A percentile compares a stretch with the other conserved stretches of the same genome.
phyloP scores from a whole-genome alignment of 2,888 invertebrate species.

The Tanytarsus gracilentus region DNA sequence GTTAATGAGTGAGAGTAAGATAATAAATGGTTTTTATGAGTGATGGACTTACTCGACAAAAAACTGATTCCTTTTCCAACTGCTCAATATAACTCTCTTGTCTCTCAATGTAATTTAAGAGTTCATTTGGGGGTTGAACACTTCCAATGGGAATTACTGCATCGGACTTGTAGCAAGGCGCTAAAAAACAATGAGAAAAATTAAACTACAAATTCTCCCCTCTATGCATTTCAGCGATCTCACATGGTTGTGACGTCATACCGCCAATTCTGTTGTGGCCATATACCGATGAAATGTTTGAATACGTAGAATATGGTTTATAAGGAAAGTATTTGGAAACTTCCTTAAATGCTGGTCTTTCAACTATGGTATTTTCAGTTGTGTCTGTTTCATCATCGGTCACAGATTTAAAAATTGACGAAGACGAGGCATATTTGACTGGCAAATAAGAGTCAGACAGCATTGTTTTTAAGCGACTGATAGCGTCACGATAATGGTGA shows the following conservation, averaged over 20 bases:
- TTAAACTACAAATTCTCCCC: neutral
- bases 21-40: neutral
- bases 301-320: conserved; percentile 14
- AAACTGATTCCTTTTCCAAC: conserved; percentile 73
- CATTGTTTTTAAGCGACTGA: conserved; percentile 65
- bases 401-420: conserved; percentile 31
- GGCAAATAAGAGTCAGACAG: conserved; percentile 65
- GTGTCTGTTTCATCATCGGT: conserved; percentile 52
- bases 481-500: conserved; percentile 74
- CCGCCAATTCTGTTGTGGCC: neutral
- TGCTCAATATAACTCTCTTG: conserved; percentile 84
- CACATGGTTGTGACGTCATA: conserved; percentile 16
- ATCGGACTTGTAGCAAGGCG: neutral
- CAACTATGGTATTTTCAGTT: conserved; percentile 35
- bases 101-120: conserved; percentile 70
- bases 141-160: conserved; percentile 4
- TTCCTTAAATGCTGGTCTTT: conserved; percentile 41
- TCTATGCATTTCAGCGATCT: neutral
- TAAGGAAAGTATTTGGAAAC: conserved; percentile 42
- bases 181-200: neutral
- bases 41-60: conserved; percentile 54
- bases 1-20: neutral
- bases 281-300: conserved; percentile 11
- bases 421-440: conserved; percentile 33
- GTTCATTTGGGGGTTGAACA: conserved; percentile 52